These are phyloP conservation scores for Etia nguti DNA, from an alignment of 2,113 vertebrate genomes.

Conservation along the genomic window DNA sequence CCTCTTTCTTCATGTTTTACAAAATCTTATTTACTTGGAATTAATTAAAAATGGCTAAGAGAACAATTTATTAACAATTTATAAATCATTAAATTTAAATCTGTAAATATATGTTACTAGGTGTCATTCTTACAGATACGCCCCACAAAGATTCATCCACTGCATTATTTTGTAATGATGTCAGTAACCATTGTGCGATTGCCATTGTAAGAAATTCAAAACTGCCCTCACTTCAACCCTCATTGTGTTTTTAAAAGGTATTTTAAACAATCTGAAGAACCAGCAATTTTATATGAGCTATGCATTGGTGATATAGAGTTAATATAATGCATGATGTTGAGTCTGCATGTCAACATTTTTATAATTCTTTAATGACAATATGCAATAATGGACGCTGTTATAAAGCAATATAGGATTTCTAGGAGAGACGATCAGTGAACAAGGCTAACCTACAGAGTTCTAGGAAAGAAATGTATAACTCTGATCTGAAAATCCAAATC, in stretches of 20 bases:
- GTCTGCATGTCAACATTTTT: neutral
- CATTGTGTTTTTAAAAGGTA: too few relatives aligned
- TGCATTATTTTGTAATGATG: too few relatives aligned
- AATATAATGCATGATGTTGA: neutral
- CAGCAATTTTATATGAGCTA: neutral
- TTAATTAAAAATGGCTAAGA: neutral
- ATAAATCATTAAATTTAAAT: neutral
- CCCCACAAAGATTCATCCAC: too few relatives aligned
- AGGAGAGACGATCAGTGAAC: rapidly evolving
- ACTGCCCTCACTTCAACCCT: too few relatives aligned
- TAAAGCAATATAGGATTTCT: neutral
- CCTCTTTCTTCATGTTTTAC: neutral
- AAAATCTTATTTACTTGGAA: neutral
- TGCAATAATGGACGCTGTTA: neutral
- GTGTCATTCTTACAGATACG: neutral
- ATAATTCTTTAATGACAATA: neutral
- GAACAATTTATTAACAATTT: neutral
- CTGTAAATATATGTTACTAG: neutral
- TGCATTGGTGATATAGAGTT: neutral
- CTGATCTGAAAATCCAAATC: neutral
- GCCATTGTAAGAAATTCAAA: too few relatives aligned
- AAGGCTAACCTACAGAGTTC: neutral
- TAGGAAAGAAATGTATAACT: neutral
- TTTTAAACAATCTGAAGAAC: neutral
- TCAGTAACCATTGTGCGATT: too few relatives aligned